phyloP scores from a whole-genome alignment of 2,888 invertebrate species.

The Ophion ellenae region DNA sequence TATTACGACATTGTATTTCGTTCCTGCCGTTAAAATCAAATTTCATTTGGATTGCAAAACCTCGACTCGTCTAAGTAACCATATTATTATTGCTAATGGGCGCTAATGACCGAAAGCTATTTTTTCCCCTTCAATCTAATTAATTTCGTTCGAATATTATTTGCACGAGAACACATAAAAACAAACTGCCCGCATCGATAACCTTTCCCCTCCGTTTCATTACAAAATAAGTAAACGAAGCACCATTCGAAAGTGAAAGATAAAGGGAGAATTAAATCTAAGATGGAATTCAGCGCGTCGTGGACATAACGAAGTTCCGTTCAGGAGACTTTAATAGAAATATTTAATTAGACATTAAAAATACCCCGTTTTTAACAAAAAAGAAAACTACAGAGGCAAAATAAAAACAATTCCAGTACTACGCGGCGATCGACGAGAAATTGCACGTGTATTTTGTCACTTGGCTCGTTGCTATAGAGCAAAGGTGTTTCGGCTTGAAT shows the following conservation, averaged over 20 bases:
- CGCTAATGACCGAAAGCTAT: slow-evolving; percentile 20
- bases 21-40: background rate
- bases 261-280: slow-evolving; percentile 2
- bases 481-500: slow-evolving; percentile 6
- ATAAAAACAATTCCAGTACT: background rate
- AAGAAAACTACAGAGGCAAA: background rate
- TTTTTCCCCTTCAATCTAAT: slow-evolving; percentile 1
- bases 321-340: background rate
- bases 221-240: slow-evolving; percentile 48
- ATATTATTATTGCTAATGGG: slow-evolving; percentile 39
- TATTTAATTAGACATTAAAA: slow-evolving; percentile 27
- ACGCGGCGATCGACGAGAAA: background rate
- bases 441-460: slow-evolving; percentile 5
- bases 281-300: slow-evolving; percentile 1
- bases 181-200: slow-evolving; percentile 14
- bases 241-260: slow-evolving; percentile 44
- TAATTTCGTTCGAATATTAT: slow-evolving; percentile 30
- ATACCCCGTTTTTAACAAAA: background rate
- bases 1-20: background rate
- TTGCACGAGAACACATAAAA: slow-evolving; percentile 41
- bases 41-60: slow-evolving; percentile 17
- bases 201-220: background rate
- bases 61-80: slow-evolving; percentile 18
- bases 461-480: too few relatives aligned
- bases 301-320: background rate